A percentile compares a stretch with the other conserved stretches of the same genome.
phyloP scores from a whole-genome alignment of 1,140 invertebrate genomes.

The Hyles vespertilio region DNA sequence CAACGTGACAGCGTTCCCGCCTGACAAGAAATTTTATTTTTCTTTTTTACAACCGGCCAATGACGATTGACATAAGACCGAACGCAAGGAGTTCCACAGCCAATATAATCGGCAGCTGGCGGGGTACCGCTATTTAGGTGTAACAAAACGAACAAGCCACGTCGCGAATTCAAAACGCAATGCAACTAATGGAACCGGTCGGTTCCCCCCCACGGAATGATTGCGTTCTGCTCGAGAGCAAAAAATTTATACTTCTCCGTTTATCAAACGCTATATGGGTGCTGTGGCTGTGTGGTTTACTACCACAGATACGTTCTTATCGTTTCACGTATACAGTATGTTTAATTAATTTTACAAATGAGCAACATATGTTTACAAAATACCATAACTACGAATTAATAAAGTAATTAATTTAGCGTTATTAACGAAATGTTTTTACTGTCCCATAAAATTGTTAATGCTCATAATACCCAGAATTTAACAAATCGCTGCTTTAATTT shows the following conservation, averaged over 20 bases:
- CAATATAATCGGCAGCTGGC: conserved; percentile 1
- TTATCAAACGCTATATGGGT: conserved; percentile 7
- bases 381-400: too few species aligned
- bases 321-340: not conserved
- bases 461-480: too few species aligned
- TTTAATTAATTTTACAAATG: too few species aligned
- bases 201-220: conserved; percentile 17
- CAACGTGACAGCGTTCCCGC: not conserved
- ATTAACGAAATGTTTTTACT: too few species aligned
- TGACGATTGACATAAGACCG: not conserved
- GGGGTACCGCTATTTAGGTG: conserved; percentile 18
- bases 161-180: conserved; percentile 22
- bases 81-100: too few species aligned
- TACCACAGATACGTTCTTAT: conserved; percentile 6
- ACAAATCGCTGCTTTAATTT: too few species aligned
- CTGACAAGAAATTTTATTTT: not conserved
- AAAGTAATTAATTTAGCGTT: too few species aligned
- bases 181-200: conserved; percentile 22
- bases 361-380: too few species aligned
- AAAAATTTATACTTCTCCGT: conserved; percentile 11
- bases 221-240: conserved; percentile 5
- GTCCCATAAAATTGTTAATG: too few species aligned
- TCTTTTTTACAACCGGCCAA: conserved; percentile 10
- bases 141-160: conserved; percentile 19
- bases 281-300: conserved; percentile 1